Evolutionary conservation across 2,888 invertebrate genomes (phyloP), one percentile per base, ranked within the genome.

Genomic region (Agrilus cyanescens): DNA sequence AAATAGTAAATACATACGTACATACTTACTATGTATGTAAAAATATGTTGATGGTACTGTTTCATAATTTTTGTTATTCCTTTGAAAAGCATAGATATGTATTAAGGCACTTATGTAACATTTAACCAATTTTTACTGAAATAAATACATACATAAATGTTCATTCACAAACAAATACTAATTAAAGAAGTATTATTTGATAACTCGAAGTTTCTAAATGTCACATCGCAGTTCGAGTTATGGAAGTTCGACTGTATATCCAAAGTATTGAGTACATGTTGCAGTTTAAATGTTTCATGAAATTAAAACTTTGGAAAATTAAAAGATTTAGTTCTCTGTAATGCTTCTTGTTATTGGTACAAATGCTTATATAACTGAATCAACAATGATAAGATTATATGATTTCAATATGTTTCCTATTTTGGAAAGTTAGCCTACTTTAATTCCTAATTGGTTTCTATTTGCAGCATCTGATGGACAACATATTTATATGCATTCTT

Each of bases 401-500:
- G 8, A 38, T 30, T 6, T 30, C 12, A 18, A n/a, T 43, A 35
- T 12, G 34, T 38, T 25, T 36, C 37, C 39, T 12, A 16, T n/a
- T 14, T 13, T 35, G 18, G 6, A n/a, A 18, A n/a, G 12, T 12
- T 25, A 7, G 12, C 31, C 6, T 25, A 10, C 7, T 20, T 25
- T 10, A 25, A 25, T 10, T 5, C 20, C 7, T 20, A 4, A 10
- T 7, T 25, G 3, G 4, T 63, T 47, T 65, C 62, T 61, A 48
- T 64, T 70, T 68, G 53, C 65, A 86, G 91, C 90, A 50, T 75
- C 76, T 34, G 91, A 93, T 65, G 95, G 95, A 0, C 94, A 94
- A 64, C 87, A 91, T 62, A 78, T 95, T 41, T 97, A 88, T 65
- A 70, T 96, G 47, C 87, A 94, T 66, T 83, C 88, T 12, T 67